phyloP scores from a whole-genome alignment of 35 echinoderm and acorn worm species.

The Antedon bifida region DNA sequence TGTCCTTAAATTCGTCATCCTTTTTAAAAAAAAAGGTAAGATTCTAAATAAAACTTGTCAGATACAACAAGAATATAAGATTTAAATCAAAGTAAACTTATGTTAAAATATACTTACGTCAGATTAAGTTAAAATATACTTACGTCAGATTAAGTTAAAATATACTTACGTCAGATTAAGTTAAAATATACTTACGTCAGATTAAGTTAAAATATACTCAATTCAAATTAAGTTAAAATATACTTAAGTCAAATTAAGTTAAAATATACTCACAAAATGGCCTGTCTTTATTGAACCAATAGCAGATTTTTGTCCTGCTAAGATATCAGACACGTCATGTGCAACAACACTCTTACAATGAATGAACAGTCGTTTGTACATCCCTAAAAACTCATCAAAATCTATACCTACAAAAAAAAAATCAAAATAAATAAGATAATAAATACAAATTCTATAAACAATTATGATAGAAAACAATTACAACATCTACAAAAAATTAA shows the following conservation, averaged over 20 bases:
- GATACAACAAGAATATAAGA: too few species aligned
- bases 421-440: not conserved
- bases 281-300: not conserved
- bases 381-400: slow-evolving; percentile 91
- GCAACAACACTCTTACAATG: slow-evolving; percentile 66
- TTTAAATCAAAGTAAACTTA: not conserved
- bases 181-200: too few species aligned
- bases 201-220: too few species aligned
- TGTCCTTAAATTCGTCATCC: not conserved
- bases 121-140: too few species aligned
- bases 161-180: too few species aligned
- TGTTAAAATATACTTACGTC: too few species aligned
- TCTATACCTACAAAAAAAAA: slow-evolving; percentile 49
- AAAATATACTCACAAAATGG: not conserved
- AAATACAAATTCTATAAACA: too few species aligned
- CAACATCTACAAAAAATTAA: too few species aligned
- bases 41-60: not conserved
- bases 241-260: not conserved
- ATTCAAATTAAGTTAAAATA: too few species aligned
- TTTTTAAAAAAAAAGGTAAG: not conserved
- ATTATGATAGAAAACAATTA: too few species aligned
- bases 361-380: slow-evolving; percentile 80
- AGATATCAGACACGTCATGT: slow-evolving; percentile 39
- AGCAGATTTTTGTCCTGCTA: slow-evolving; percentile 18
- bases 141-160: too few species aligned